Base-by-base conservation (phyloP, 2,113 vertebrate species). In the Thryonomys swinderianus region DNA sequence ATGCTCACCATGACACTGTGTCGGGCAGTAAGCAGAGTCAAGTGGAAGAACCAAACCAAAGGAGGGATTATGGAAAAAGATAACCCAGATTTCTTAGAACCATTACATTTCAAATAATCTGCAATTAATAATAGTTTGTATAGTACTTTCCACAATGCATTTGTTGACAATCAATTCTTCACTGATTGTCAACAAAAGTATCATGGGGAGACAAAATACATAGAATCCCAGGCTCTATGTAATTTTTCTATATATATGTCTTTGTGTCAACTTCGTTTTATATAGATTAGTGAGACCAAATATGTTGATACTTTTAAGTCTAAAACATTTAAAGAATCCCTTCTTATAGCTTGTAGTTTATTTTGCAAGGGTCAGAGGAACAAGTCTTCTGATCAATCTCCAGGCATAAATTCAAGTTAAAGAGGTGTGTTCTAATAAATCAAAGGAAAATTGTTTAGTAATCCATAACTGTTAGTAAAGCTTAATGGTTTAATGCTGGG, bases 341-440 rank as follows among this genome's bases (percentile, higher is more conserved):
- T 93, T 91, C 16, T 85, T 51, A 8, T 66, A 85, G 30, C 18
- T 82, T 40, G 7, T 0, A 62, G 21, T 73, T 51, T 88, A 12
- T 66, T 96, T 90, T 92, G 7, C 34, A 95, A 95, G 53, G 21
- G 96, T 80, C 20, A 62, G 16, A 73, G 23, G 34, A 91, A 80
- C 4, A 90, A 27, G 14, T 74, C 66, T 95, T 90, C 30, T 73
- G 40, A 79, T 67, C 23, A 74, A 61, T 7, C 17, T 2, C 7
- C 7, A 82, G 23, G 34, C 6, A 69, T 82, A 92, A 82, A 57
- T 78, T 88, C 74, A 87, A 9, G 48, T 81, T 87, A 92, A 95
- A 80, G 64, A 91, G 10, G 0, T 78, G 5, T 93, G 55, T 95
- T 78, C 51, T 82, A 78, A 61, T 82, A 18, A 42, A 11, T 53